Percentiles rank a stretch among this genome's conserved stretches.
Conservation (phyloP, 2,888 invertebrate genomes). For the Apoda limacodes region DNA sequence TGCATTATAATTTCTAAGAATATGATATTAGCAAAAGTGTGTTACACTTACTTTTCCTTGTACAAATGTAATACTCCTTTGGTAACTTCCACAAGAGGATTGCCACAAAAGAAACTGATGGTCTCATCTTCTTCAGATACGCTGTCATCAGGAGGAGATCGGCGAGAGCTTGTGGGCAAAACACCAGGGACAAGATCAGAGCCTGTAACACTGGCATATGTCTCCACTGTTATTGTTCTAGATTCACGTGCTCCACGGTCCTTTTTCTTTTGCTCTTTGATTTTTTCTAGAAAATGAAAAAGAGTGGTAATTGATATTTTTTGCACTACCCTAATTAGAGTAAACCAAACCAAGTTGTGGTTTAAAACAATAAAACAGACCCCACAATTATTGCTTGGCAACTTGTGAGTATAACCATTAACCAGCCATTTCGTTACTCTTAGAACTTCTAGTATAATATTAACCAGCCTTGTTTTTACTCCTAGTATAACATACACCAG, state of each 20-base stretch:
- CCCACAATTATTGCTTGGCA: too few species aligned
- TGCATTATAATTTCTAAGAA: too few species aligned
- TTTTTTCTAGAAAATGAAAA: conserved; percentile 33
- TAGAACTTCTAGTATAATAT: too few species aligned
- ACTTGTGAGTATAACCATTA: too few species aligned
- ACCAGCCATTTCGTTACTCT: too few species aligned
- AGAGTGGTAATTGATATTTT: too few species aligned
- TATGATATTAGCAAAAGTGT: too few species aligned
- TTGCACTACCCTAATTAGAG: neutral
- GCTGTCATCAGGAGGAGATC: conserved; percentile 52
- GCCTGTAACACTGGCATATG: conserved; percentile 76
- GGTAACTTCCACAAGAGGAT: conserved; percentile 96
- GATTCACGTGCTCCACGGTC: conserved; percentile 77
- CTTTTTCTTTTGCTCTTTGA: conserved; percentile 59
- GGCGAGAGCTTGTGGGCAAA: conserved; percentile 73
- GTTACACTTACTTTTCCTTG: conserved; percentile 95
- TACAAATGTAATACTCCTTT: conserved; percentile 97
- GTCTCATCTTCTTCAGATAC: conserved; percentile 56
- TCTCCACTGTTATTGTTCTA: conserved; percentile 82
- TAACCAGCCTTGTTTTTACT: too few species aligned
- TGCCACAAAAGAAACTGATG: conserved; percentile 91
- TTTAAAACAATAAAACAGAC: neutral
- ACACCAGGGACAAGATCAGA: conserved; percentile 63
- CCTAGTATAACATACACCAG: too few species aligned
- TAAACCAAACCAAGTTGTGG: neutral